Evolutionary conservation across 2,113 vertebrate species (phyloP).

Genomic region (Seriola quinqueradiata): DNA sequence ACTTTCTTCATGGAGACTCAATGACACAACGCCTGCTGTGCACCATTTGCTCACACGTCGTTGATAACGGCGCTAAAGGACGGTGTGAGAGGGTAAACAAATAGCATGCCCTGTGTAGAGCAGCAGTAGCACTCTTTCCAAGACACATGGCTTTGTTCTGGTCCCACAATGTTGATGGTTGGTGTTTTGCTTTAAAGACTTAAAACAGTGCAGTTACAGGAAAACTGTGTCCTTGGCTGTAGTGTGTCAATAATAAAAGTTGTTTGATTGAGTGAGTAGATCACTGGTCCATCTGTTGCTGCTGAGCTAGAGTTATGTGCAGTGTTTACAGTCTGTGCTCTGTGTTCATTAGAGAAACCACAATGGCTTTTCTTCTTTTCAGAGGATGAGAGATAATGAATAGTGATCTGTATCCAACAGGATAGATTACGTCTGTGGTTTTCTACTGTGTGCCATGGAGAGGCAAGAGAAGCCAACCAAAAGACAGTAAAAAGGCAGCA

Average conservation of each 20-base stretch:
- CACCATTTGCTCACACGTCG: conserved; percentile 79
- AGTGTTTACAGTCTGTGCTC: conserved; percentile 50
- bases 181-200: conserved; percentile 27
- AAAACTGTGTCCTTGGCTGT: conserved; percentile 38
- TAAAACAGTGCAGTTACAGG: conserved; percentile 16
- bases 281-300: conserved; percentile 56
- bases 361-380: conserved; percentile 39
- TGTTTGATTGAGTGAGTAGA: conserved; percentile 48
- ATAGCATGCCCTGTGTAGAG: conserved; percentile 44
- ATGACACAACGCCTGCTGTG: conserved; percentile 76
- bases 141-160: conserved; percentile 33
- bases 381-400: conserved; percentile 45
- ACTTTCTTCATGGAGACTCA: conserved; percentile 70
- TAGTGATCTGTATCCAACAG: conserved; percentile 16
- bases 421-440: conserved; percentile 30
- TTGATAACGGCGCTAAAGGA: conserved; percentile 56
- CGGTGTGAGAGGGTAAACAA: conserved; percentile 67
- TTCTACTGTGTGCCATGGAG: conserved; percentile 23
- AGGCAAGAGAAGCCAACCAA: neutral
- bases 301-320: conserved; percentile 40
- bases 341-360: conserved; percentile 51
- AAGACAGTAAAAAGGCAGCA: conserved; percentile 1
- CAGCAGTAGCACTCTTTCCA: conserved; percentile 16
- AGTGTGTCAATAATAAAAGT: conserved; percentile 48
- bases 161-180: neutral